phyloP scores from a whole-genome alignment of 2,113 vertebrate genomes.

The Kobus ellipsiprymnus region DNA sequence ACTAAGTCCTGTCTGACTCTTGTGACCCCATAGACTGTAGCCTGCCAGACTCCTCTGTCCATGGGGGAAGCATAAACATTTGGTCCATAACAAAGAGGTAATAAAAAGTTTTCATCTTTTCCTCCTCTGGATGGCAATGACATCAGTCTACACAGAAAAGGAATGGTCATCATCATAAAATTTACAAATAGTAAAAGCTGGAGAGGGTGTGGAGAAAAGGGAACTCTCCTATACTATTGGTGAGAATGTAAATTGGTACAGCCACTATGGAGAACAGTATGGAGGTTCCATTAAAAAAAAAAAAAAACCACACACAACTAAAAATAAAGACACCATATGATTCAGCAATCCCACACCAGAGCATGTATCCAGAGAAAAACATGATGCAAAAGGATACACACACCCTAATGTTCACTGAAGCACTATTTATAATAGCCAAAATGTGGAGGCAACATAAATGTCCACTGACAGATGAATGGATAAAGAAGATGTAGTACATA shows the following conservation, averaged over 20 bases:
- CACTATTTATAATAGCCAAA: neutral
- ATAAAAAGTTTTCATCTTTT: neutral
- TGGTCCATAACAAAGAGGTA: neutral
- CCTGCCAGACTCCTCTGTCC: neutral
- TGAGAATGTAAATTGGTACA: neutral
- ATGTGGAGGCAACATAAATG: neutral
- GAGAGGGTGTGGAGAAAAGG: neutral
- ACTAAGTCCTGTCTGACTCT: neutral
- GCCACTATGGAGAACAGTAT: neutral
- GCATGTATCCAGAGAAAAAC: neutral
- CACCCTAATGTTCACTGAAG: neutral
- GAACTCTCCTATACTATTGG: neutral
- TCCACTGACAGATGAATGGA: neutral
- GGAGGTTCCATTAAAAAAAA: neutral
- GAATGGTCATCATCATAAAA: neutral
- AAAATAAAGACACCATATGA: neutral
- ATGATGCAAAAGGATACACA: neutral
- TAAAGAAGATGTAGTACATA: neutral
- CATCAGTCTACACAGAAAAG: neutral
- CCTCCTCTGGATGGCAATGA: neutral
- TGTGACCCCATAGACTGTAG: neutral
- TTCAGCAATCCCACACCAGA: neutral
- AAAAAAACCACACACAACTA: neutral
- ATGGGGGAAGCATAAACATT: neutral
- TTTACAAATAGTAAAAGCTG: neutral